phyloP scores from a whole-genome alignment of 2,888 invertebrate genomes.

The Matsumyia berberina region DNA sequence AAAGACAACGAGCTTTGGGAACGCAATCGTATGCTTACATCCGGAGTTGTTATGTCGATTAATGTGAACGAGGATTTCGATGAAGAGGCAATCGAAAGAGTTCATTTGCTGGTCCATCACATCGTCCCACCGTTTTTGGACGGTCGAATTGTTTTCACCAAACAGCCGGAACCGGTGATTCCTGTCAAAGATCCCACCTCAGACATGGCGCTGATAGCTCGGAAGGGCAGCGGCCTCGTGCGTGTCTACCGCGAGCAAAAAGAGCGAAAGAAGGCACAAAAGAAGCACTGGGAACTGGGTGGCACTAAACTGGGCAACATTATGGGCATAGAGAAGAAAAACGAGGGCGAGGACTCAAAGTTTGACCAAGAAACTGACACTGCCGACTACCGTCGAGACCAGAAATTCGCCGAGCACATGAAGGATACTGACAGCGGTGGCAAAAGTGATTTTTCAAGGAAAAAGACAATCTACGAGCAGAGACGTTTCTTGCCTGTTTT shows the following conservation, averaged over 20 bases:
- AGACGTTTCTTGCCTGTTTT: constrained; percentile 97
- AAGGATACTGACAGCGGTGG: constrained; percentile 88
- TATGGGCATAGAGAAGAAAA: constrained; percentile 95
- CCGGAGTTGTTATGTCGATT: constrained; percentile 95
- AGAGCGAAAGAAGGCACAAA: constrained; percentile 97
- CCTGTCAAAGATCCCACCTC: constrained; percentile 97
- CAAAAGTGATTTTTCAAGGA: constrained; percentile 93
- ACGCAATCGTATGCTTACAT: constrained; percentile 97
- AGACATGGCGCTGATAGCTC: constrained; percentile 97
- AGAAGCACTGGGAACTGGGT: constrained; percentile 99
- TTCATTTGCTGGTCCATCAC: constrained; percentile 98
- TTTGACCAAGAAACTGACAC: constrained; percentile 88
- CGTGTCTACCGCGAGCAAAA: constrained; percentile 97
- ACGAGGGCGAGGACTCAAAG: constrained; percentile 90
- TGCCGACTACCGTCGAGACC: constrained; percentile 95
- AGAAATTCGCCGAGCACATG: constrained; percentile 98
- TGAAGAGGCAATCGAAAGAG: constrained; percentile 97
- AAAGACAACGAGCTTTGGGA: constrained; percentile 99
- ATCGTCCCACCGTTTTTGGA: constrained; percentile 99
- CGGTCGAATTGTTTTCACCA: constrained; percentile 99
- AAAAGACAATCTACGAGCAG: constrained; percentile 93
- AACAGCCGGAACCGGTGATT: constrained; percentile 99
- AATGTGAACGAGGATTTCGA: constrained; percentile 96
- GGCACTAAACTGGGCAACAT: constrained; percentile 95
- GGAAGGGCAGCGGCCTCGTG: constrained; percentile 97